Percentiles rank a stretch among this genome's conserved stretches.
These are phyloP conservation scores for Sebastes ruberrimus DNA, from an alignment of 2,797 vertebrate species.

Conservation along the genomic window DNA sequence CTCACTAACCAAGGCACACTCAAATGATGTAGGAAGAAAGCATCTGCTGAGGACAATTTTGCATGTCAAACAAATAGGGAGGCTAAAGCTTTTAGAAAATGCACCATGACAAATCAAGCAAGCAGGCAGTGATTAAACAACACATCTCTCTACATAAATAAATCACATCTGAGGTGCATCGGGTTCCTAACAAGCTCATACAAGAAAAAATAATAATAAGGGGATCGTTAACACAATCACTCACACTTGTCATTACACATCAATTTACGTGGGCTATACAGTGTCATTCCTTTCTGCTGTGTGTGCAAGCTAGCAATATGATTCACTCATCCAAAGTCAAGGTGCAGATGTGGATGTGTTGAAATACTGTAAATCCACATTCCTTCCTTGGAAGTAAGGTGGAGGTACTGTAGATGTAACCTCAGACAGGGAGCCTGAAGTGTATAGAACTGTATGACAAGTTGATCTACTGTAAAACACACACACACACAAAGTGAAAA, in stretches of 20 bases:
- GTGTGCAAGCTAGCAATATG: neutral
- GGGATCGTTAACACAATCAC: neutral
- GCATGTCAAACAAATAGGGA: constrained; percentile 72
- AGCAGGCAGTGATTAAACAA: constrained; percentile 52
- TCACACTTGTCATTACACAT: neutral
- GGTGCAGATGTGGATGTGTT: neutral
- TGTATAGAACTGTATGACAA: neutral
- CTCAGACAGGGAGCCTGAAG: neutral
- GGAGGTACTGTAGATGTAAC: neutral
- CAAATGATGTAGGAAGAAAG: constrained; percentile 9
- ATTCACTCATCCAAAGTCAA: constrained; percentile 7
- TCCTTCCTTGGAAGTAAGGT: neutral
- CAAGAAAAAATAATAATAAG: neutral
- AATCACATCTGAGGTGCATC: constrained; percentile 25
- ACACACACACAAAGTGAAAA: neutral
- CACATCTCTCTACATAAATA: constrained; percentile 37
- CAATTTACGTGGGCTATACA: neutral
- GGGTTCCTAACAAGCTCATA: constrained; percentile 27
- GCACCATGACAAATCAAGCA: neutral
- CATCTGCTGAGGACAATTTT: constrained; percentile 44
- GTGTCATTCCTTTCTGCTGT: neutral
- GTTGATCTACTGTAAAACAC: neutral
- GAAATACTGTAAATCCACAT: neutral
- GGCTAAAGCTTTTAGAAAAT: constrained; percentile 27
- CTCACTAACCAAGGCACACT: constrained; percentile 32